Percentiles rank a stretch among this genome's conserved stretches.
These are phyloP conservation scores for Norana najaformis DNA, from an alignment of 2,888 invertebrate species.

Conservation along the genomic window DNA sequence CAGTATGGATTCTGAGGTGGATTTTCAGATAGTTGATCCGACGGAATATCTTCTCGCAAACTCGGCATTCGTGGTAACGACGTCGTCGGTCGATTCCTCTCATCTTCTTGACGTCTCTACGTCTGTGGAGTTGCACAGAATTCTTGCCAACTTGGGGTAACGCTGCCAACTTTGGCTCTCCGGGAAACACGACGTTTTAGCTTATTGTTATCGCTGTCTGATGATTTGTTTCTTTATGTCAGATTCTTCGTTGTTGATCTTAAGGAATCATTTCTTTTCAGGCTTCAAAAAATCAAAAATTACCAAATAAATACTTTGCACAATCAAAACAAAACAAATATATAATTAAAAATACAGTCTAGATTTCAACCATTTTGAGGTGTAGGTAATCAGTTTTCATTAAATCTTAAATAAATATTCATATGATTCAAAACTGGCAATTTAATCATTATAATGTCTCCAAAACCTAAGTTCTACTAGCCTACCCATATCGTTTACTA, in stretches of 20 bases:
- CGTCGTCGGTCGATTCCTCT: neutral
- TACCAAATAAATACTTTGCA: constrained; percentile 4
- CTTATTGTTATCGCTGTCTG: neutral
- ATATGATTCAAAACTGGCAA: neutral
- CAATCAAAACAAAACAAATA: neutral
- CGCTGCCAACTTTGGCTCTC: neutral
- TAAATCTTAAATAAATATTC: neutral
- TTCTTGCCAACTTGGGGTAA: neutral
- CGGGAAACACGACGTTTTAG: neutral
- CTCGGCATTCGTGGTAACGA: constrained; percentile 7
- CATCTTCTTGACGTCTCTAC: neutral
- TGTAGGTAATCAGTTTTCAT: neutral
- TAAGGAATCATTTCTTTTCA: constrained; percentile 5
- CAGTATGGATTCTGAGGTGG: constrained; percentile 30
- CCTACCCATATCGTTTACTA: neutral
- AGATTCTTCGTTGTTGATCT: neutral
- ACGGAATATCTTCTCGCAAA: constrained; percentile 23
- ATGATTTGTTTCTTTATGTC: neutral
- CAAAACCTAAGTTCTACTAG: neutral
- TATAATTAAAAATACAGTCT: neutral
- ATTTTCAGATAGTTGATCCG: constrained; percentile 23
- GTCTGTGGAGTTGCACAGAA: no score
- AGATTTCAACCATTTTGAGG: neutral
- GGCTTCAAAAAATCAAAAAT: neutral
- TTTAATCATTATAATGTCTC: neutral